Evolutionary conservation across 2,113 vertebrate genomes (phyloP).

Genomic region (Cynocephalus volans): DNA sequence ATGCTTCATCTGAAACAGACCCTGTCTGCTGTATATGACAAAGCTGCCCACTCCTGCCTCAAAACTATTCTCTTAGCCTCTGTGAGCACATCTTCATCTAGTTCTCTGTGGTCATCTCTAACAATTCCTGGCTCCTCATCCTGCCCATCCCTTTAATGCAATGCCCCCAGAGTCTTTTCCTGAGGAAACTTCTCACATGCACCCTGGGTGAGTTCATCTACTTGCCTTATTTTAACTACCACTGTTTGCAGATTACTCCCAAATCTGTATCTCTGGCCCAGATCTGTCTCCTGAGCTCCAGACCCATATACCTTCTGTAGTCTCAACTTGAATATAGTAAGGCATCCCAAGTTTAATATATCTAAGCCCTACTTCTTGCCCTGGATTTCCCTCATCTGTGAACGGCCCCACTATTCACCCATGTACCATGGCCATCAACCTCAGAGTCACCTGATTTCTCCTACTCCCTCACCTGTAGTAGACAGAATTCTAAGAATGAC

Average conservation of each 20-base stretch:
- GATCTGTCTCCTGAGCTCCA: background rate
- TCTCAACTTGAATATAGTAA: constrained; percentile 26
- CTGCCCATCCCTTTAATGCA: constrained; percentile 7
- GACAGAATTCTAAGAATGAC: constrained; percentile 30
- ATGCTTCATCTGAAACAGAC: constrained; percentile 26
- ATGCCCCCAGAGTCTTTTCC: background rate
- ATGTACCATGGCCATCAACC: background rate
- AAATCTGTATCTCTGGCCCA: constrained; percentile 37
- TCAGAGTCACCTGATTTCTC: background rate
- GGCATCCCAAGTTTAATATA: background rate
- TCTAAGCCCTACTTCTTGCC: background rate
- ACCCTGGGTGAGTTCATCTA: background rate
- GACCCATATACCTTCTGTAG: background rate
- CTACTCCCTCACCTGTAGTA: background rate
- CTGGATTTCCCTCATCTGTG: background rate
- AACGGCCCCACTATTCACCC: background rate
- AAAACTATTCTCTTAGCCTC: background rate
- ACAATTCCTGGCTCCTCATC: background rate
- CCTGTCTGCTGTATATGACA: background rate
- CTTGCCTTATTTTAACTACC: constrained; percentile 13
- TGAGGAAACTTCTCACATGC: background rate
- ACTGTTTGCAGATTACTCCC: background rate
- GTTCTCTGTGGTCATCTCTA: background rate
- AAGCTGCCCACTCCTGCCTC: background rate
- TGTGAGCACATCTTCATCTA: background rate